Base-by-base conservation (phyloP, 35 echinoderm and acorn worm species). In the Patiria miniata region DNA sequence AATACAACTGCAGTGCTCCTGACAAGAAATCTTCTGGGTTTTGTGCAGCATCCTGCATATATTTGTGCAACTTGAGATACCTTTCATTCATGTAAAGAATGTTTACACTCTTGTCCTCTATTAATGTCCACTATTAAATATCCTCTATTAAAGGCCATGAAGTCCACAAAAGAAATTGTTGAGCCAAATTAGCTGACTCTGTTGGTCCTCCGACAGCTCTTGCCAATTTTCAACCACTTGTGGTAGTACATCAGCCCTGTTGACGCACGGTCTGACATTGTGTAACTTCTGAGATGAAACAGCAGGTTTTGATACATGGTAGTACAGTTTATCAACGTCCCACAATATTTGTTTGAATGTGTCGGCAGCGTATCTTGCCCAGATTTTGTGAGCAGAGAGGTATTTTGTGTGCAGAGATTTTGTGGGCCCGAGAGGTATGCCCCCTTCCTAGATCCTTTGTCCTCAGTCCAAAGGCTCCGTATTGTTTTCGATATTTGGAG, bases 151-250 rank as follows among this genome's bases (percentile, higher is more conserved):
- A 30, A 90, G 56, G 32, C 79, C 44, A 40, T 90, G 87, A 8
- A 90, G 80, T 18, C 87, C 87, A 61, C 80, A 90, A 52, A 90
- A 90, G 47, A 83, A 90, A 39, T 85, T 90, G 56, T 83, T 82
- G 1, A 90, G 82, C 29, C 80, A 61, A 3, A 42, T 78, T 26
- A 90, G 52, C 33, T 85, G 68, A 52, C 68, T 29, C 37, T 85
- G 17, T 38, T 77, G 61, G 0, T 77, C 89, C 34, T 90, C 60
- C 33, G 53, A 28, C 2, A 90, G 81, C 3, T 84, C 28, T 22
- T 90, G 23, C 80, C 81, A 90, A 19, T 85, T n/a, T 18, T 38
- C 81, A 52, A 84, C 40, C 7, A 84, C 60, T 36, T 61, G 21
- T 57, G 87, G 87, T 36, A 90, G 51, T 1, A 90, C 52, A 60